phyloP scores from a whole-genome alignment of 2,888 invertebrate species.

The Anarsia innoxiella region DNA sequence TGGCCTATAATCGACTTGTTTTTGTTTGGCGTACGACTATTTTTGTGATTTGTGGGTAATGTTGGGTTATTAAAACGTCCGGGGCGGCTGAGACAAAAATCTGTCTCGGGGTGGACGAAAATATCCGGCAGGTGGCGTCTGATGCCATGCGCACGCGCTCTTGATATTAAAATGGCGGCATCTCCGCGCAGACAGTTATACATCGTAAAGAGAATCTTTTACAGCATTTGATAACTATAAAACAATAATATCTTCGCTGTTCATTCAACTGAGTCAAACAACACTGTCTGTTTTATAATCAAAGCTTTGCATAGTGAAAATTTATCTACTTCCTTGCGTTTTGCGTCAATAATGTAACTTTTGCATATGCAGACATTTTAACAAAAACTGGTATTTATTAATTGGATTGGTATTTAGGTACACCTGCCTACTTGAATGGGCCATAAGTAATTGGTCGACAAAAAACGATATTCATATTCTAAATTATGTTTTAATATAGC shows the following conservation, averaged over 20 bases:
- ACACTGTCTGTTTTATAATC: no score
- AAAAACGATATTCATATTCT: no score
- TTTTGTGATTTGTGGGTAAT: constrained; percentile 64
- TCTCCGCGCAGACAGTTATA: constrained; percentile 47
- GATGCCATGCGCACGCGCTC: constrained; percentile 25
- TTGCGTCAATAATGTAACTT: no score
- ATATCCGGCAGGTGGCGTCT: constrained; percentile 50
- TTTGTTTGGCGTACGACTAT: constrained; percentile 63
- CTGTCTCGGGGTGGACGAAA: constrained; percentile 50
- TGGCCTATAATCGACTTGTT: constrained; percentile 68
- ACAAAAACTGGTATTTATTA: no score
- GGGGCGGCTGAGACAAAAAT: constrained; percentile 44
- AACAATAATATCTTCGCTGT: constrained; percentile 37
- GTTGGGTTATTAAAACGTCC: constrained; percentile 60
- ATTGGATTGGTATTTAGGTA: no score
- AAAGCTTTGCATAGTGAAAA: no score
- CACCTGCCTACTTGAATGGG: no score
- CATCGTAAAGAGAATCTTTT: constrained; percentile 42
- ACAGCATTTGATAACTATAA: constrained; percentile 44
- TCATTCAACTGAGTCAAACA: constrained; percentile 30
- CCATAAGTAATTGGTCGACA: no score
- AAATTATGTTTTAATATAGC: no score
- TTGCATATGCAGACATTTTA: no score
- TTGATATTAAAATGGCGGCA: constrained; percentile 52
- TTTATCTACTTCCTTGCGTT: no score